Percentiles rank a stretch among this genome's conserved stretches.
phyloP scores from a whole-genome alignment of 1,140 invertebrate species.

The Macrobrachium rosenbergii region DNA sequence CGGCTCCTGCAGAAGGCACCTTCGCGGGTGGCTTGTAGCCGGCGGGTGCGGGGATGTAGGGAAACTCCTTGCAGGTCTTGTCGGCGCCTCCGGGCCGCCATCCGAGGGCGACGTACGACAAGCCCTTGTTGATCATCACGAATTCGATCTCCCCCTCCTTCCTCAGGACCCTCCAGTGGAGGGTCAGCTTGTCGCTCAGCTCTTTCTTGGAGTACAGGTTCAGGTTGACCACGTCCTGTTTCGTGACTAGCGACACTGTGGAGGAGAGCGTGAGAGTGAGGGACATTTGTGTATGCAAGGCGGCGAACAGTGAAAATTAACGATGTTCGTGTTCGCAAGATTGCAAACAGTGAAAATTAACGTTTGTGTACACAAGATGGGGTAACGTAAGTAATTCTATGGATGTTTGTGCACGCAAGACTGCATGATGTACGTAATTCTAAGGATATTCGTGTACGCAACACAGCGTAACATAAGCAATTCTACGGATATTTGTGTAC shows the following conservation, averaged over 20 bases:
- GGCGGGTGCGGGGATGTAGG: constrained; percentile 68
- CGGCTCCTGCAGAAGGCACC: constrained; percentile 66
- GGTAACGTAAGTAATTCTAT: too few species aligned
- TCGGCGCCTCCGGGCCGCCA: constrained; percentile 83
- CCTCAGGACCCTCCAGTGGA: constrained; percentile 87
- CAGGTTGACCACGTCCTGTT: constrained; percentile 77
- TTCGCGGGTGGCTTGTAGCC: neutral
- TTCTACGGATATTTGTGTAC: too few species aligned
- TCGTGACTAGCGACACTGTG: constrained; percentile 77
- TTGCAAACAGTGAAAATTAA: too few species aligned
- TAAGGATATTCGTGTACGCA: too few species aligned
- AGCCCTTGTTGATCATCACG: constrained; percentile 85
- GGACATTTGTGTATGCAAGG: too few species aligned
- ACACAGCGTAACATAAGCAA: too few species aligned
- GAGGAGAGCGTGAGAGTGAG: constrained; percentile 18
- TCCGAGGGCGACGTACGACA: constrained; percentile 87
- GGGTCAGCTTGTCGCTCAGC: constrained; percentile 79
- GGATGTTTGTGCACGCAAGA: too few species aligned
- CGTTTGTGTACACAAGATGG: too few species aligned
- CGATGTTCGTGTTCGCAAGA: too few species aligned
- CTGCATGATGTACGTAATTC: too few species aligned
- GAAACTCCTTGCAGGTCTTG: constrained; percentile 82
- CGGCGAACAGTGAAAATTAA: too few species aligned
- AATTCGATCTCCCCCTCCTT: constrained; percentile 87
- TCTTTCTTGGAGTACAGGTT: constrained; percentile 79